These are phyloP conservation scores for Eremophila alpestris DNA, from an alignment of 2,797 vertebrate species.

Conservation along the genomic window DNA sequence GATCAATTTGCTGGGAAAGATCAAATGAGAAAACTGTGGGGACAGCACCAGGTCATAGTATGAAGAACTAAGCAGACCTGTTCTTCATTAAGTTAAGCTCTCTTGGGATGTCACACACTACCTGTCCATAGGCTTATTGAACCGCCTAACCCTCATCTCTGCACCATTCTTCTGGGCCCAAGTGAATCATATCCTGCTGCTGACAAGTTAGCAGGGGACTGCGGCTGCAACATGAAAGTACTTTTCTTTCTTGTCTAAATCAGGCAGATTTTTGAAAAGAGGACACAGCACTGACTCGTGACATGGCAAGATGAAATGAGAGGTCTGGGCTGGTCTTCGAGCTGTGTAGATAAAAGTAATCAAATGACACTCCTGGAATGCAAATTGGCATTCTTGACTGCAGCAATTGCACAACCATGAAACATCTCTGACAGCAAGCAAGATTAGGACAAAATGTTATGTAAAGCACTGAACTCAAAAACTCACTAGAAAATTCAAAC, in stretches of 20 bases:
- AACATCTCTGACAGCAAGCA: conserved; percentile 87
- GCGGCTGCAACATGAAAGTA: conserved; percentile 83
- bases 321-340: conserved; percentile 81
- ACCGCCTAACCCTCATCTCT: conserved; percentile 87
- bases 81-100: conserved; percentile 94
- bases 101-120: conserved; percentile 90
- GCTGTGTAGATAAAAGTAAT: conserved; percentile 90
- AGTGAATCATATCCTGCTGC: conserved; percentile 82
- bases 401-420: conserved; percentile 85
- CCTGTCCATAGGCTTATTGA: conserved; percentile 95
- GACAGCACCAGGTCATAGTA: conserved; percentile 85
- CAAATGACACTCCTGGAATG: conserved; percentile 95
- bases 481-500: conserved; percentile 78
- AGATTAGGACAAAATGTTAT: conserved; percentile 87
- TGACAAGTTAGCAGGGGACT: conserved; percentile 84
- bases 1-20: conserved; percentile 84
- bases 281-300: conserved; percentile 82
- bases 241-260: conserved; percentile 84
- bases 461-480: conserved; percentile 81
- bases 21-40: conserved; percentile 86
- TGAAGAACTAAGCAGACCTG: conserved; percentile 91
- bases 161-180: conserved; percentile 80
- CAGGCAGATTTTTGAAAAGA: conserved; percentile 83
- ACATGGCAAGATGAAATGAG: conserved; percentile 85
- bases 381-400: conserved; percentile 91